phyloP scores from a whole-genome alignment of 2,113 vertebrate genomes.

The Pygoscelis adeliae region DNA sequence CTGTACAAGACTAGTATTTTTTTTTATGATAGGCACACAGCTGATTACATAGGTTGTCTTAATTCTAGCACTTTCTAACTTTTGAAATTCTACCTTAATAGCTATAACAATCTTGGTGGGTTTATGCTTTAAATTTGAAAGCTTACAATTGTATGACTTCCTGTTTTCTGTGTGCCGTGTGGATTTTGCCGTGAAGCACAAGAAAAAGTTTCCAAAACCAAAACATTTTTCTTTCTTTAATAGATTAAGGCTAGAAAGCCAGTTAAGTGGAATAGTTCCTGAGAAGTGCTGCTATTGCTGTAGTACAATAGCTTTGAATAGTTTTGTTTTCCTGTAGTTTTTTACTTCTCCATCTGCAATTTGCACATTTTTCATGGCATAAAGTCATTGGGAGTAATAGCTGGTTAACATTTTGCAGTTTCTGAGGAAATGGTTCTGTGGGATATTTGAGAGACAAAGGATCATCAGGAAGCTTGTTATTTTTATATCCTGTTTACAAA shows the following conservation, averaged over 20 bases:
- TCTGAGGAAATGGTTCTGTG: background rate
- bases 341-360: constrained; percentile 17
- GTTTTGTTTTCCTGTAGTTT: background rate
- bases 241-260: background rate
- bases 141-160: background rate
- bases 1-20: background rate
- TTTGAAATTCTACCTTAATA: background rate
- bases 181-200: background rate
- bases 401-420: background rate
- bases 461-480: constrained; percentile 8
- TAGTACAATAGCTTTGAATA: background rate
- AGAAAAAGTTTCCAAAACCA: background rate
- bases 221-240: constrained; percentile 1
- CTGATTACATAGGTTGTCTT: background rate
- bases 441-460: constrained; percentile 17
- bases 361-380: background rate
- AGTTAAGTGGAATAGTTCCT: background rate
- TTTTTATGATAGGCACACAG: background rate
- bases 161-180: background rate
- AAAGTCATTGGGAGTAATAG: background rate
- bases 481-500: constrained; percentile 26
- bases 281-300: constrained; percentile 13
- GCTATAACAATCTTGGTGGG: background rate
- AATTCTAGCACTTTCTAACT: background rate
- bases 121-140: background rate